Evolutionary conservation across 53 echinoderm and acorn worm species (phyloP).

Genomic region (Hippasteria phrygiana): DNA sequence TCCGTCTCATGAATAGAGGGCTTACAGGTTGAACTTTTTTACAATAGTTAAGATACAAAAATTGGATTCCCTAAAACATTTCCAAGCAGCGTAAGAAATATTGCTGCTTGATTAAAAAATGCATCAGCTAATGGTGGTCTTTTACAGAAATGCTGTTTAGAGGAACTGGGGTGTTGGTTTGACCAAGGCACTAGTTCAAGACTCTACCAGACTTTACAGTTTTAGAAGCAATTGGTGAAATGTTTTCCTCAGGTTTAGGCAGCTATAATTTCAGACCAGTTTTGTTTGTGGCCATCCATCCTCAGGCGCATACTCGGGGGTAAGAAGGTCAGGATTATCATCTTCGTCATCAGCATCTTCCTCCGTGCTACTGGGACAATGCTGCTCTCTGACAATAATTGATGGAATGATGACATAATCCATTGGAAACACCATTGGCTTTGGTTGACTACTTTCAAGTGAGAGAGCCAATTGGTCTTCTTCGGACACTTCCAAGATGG

Average conservation of each 20-base stretch:
- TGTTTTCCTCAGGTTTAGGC: background rate
- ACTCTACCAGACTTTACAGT: too few species aligned
- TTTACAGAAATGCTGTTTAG: too few species aligned
- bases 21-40: too few species aligned
- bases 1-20: too few species aligned
- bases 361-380: constrained; percentile 5
- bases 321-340: constrained; percentile 21
- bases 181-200: too few species aligned
- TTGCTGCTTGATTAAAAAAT: too few species aligned
- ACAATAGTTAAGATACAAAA: too few species aligned
- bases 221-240: too few species aligned
- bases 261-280: background rate
- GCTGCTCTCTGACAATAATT: constrained; percentile 17
- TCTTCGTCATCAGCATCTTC: constrained; percentile 54
- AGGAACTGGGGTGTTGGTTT: too few species aligned
- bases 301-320: constrained; percentile 20
- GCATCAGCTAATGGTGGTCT: too few species aligned
- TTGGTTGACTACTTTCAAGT: background rate
- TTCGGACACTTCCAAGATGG: constrained; percentile 72
- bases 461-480: constrained; percentile 32
- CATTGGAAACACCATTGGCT: background rate
- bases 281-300: background rate
- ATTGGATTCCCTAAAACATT: too few species aligned
- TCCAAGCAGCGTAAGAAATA: too few species aligned
- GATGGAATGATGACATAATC: background rate